Percentiles rank a stretch among this genome's conserved stretches.
Conservation (phyloP, 2,888 invertebrate species). For the Ectobius pallidus region DNA sequence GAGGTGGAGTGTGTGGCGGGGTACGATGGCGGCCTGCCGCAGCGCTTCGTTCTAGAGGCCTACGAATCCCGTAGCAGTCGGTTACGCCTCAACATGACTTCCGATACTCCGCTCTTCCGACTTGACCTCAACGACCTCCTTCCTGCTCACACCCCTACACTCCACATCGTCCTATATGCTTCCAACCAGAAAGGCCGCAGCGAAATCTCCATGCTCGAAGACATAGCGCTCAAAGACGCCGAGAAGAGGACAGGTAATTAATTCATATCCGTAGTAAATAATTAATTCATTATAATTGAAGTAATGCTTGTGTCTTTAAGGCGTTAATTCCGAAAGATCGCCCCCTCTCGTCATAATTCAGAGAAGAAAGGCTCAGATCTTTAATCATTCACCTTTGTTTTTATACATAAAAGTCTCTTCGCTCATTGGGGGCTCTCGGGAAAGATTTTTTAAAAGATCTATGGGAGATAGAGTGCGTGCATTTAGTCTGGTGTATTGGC, state of each 20-base stretch:
- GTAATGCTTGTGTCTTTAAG: no score
- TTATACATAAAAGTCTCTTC: no score
- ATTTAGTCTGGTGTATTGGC: no score
- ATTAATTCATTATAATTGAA: no score
- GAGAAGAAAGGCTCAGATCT: no score
- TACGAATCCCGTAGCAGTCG: constrained; percentile 75
- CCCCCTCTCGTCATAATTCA: no score
- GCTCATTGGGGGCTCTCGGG: no score
- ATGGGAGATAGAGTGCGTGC: no score
- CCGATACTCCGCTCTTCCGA: constrained; percentile 52
- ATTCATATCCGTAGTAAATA: no score
- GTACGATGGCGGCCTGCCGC: constrained; percentile 88
- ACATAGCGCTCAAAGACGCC: constrained; percentile 85
- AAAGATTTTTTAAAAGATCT: no score
- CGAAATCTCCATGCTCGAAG: constrained; percentile 80
- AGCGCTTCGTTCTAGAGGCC: constrained; percentile 83
- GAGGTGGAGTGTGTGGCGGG: constrained; percentile 86
- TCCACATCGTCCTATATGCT: constrained; percentile 81
- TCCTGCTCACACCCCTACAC: constrained; percentile 64
- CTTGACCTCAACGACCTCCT: constrained; percentile 68
- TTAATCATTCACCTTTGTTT: no score
- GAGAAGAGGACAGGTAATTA: constrained; percentile 70
- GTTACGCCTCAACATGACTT: constrained; percentile 70
- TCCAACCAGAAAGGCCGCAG: constrained; percentile 86
- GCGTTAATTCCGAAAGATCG: no score